phyloP scores from a whole-genome alignment of 1,140 invertebrate species.

The Sycobia sp. region DNA sequence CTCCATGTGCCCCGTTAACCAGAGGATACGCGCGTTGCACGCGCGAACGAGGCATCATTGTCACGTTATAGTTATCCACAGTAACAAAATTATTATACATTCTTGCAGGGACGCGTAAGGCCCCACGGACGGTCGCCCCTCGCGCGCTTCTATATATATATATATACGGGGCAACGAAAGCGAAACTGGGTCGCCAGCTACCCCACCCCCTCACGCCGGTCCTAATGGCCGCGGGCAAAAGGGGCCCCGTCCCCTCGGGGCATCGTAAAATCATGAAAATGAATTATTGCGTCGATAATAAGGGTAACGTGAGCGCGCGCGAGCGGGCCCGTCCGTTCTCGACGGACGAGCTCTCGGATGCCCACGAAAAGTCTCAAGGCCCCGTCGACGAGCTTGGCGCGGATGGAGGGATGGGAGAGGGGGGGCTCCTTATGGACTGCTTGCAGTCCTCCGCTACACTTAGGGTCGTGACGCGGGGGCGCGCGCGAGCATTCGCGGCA shows the following conservation, averaged over 20 bases:
- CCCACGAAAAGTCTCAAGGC: not conserved
- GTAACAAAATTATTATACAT: no score
- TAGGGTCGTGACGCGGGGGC: not conserved
- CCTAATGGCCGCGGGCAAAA: no score
- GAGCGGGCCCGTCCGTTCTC: constrained; percentile 1
- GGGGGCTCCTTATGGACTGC: no score
- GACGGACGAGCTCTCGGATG: no score
- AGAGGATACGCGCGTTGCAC: not conserved
- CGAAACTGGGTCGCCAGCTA: not conserved
- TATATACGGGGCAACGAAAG: not conserved
- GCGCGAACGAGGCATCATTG: no score
- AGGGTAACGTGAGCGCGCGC: constrained; percentile 16
- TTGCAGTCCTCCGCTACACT: no score
- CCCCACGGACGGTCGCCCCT: no score
- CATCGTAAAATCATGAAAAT: constrained; percentile 51
- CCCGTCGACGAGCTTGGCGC: no score
- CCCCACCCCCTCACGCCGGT: constrained; percentile 4
- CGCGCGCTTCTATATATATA: no score
- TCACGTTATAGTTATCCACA: no score
- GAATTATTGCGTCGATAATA: constrained; percentile 49
- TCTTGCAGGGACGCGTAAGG: no score
- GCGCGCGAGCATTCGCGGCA: constrained; percentile 5
- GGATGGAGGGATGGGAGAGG: no score
- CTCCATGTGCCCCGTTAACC: not conserved
- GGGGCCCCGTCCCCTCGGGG: constrained; percentile 16